Conservation (phyloP, 2,888 invertebrate species). For the Glaucopsyche alexis region DNA sequence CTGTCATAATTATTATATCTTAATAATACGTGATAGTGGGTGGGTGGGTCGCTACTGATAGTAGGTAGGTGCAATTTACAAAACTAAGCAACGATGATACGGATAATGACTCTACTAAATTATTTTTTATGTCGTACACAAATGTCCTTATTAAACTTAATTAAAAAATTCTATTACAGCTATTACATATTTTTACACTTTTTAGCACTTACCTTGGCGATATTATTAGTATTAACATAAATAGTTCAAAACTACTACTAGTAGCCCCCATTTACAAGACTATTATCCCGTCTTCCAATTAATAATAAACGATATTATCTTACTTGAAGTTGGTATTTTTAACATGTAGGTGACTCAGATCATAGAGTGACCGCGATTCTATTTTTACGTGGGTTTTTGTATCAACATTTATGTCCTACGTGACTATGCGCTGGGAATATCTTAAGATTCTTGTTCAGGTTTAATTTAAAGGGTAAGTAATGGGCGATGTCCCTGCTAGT, state of each 20-base stretch:
- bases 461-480: slow-evolving; percentile 63
- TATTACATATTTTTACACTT: not conserved
- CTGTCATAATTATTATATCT: too few species aligned
- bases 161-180: not conserved
- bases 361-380: slow-evolving; percentile 36
- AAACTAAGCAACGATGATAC: not conserved
- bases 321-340: slow-evolving; percentile 30
- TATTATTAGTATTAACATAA: slow-evolving; percentile 13
- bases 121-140: not conserved
- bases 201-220: slow-evolving; percentile 14
- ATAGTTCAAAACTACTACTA: slow-evolving; percentile 11
- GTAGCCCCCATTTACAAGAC: slow-evolving; percentile 26
- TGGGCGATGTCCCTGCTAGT: slow-evolving; percentile 44
- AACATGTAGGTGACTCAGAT: slow-evolving; percentile 35
- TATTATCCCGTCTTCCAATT: slow-evolving; percentile 25
- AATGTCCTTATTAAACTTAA: not conserved
- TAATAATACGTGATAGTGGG: too few species aligned
- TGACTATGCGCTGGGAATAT: slow-evolving; percentile 51
- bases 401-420: slow-evolving; percentile 40
- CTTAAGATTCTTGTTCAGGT: slow-evolving; percentile 48
- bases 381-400: slow-evolving; percentile 37
- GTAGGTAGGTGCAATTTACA: too few species aligned
- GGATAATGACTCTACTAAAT: not conserved
- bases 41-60: too few species aligned
- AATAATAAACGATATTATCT: slow-evolving; percentile 30